phyloP scores from a whole-genome alignment of 2,888 invertebrate genomes.

The Cybosia mesomella region DNA sequence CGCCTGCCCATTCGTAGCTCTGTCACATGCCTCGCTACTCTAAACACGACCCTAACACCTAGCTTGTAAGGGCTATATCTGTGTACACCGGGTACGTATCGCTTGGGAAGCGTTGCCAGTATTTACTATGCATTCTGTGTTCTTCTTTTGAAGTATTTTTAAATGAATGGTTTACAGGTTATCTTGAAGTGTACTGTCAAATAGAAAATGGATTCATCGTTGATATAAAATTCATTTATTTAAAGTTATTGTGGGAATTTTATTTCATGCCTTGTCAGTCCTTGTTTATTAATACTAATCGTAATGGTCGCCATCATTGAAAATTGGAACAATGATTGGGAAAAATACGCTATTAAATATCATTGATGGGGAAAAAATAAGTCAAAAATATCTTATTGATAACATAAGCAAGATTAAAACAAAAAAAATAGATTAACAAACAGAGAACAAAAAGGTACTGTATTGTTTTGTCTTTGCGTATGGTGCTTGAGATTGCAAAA shows the following conservation, averaged over 20 bases:
- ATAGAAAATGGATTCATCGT: background rate
- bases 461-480: background rate
- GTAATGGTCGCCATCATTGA: background rate
- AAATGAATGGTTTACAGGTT: slow-evolving; percentile 31
- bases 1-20: slow-evolving; percentile 82
- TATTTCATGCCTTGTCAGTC: background rate
- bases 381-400: too few species aligned
- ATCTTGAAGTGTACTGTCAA: slow-evolving; percentile 7
- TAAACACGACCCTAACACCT: slow-evolving; percentile 79
- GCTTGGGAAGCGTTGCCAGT: slow-evolving; percentile 55
- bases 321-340: too few species aligned
- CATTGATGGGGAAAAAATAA: too few species aligned
- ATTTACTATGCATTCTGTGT: slow-evolving; percentile 25
- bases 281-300: background rate
- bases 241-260: background rate
- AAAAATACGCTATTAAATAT: too few species aligned
- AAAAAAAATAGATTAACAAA: background rate
- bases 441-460: background rate
- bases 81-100: slow-evolving; percentile 45
- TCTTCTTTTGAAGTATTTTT: slow-evolving; percentile 15
- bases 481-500: too few species aligned
- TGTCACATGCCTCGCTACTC: slow-evolving; percentile 84
- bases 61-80: slow-evolving; percentile 67
- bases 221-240: background rate
- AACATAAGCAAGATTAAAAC: too few species aligned